phyloP scores from a whole-genome alignment of 1,140 invertebrate species.

The Psilanteris sp. region DNA sequence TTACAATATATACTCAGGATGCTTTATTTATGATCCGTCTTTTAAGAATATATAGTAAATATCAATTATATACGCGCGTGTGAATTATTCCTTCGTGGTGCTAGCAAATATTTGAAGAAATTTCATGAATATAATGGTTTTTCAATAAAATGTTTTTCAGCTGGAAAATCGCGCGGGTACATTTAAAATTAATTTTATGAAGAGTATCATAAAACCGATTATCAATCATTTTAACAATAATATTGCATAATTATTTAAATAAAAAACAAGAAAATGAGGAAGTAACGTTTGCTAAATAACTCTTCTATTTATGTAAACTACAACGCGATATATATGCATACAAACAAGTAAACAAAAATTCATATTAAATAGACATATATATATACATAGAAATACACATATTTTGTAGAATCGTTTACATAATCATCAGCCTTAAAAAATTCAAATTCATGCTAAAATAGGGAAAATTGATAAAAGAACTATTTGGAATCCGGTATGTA shows the following conservation, averaged over 20 bases:
- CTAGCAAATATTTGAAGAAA: conserved; percentile 70
- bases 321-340: conserved; percentile 67
- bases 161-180: too few species aligned
- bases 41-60: conserved; percentile 66
- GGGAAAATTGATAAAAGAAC: too few species aligned
- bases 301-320: conserved; percentile 79
- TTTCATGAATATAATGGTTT: conserved; percentile 70
- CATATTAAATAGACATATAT: conserved; percentile 70
- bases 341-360: conserved; percentile 64
- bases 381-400: conserved; percentile 79
- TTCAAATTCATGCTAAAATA: conserved; percentile 68
- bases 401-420: conserved; percentile 81
- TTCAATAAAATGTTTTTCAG: too few species aligned
- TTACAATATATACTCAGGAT: conserved; percentile 81
- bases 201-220: conserved; percentile 68
- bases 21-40: conserved; percentile 78
- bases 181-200: conserved; percentile 68
- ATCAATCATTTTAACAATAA: conserved; percentile 70
- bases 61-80: conserved; percentile 67
- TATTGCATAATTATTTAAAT: conserved; percentile 15
- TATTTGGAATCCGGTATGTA: conserved; percentile 6
- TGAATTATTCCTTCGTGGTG: conserved; percentile 77
- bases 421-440: conserved; percentile 78
- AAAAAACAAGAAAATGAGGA: conserved; percentile 57
- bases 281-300: conserved; percentile 76